These are phyloP conservation scores for Orchesellides sinensis DNA, from an alignment of 2,888 invertebrate genomes.

Conservation along the genomic window DNA sequence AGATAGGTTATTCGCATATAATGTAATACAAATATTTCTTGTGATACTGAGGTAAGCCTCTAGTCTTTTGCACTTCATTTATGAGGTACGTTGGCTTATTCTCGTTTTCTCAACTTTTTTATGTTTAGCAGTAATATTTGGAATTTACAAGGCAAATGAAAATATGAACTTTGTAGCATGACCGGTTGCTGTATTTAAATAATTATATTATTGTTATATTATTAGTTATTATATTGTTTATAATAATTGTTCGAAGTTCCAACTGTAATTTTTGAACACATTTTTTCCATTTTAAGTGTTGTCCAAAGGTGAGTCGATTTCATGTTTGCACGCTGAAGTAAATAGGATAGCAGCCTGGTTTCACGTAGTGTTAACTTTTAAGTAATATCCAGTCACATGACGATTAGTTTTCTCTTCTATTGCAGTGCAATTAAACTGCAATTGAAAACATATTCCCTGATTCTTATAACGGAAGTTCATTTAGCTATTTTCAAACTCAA, in stretches of 20 bases:
- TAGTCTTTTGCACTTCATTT: slow-evolving; percentile 42
- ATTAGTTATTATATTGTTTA: background rate
- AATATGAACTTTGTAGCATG: background rate
- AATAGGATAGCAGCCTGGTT: too few species aligned
- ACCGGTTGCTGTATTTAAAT: background rate
- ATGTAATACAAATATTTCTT: slow-evolving; percentile 55
- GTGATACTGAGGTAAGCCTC: slow-evolving; percentile 59
- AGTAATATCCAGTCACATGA: too few species aligned
- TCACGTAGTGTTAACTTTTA: too few species aligned
- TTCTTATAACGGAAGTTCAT: too few species aligned
- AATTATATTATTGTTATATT: background rate
- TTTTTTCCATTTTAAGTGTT: background rate
- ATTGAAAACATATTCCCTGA: too few species aligned
- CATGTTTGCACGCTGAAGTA: too few species aligned
- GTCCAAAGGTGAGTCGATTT: too few species aligned
- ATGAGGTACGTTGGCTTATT: slow-evolving; percentile 38
- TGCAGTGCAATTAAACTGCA: too few species aligned
- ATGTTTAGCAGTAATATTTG: background rate
- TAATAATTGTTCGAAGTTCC: background rate
- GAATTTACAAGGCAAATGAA: background rate
- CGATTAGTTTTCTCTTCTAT: too few species aligned
- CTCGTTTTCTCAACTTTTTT: slow-evolving; percentile 46
- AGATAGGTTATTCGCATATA: slow-evolving; percentile 10
- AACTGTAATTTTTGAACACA: background rate
- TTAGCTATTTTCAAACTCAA: too few species aligned